Conservation (phyloP, 2,797 vertebrate species). For the Pseudochirops corinnae region DNA sequence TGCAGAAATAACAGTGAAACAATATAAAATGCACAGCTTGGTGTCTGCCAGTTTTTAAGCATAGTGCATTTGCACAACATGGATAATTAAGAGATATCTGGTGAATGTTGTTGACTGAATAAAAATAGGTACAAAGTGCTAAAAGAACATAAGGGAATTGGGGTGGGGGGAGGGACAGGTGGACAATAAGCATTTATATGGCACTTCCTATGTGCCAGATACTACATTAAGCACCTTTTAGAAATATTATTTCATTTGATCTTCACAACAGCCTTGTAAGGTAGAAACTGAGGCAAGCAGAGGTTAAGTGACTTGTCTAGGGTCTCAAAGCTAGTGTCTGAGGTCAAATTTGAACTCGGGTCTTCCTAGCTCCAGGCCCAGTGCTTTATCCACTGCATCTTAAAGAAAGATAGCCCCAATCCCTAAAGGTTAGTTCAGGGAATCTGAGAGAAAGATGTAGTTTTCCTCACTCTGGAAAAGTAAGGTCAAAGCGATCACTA, state of each 20-base stretch:
- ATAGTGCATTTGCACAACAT: not conserved
- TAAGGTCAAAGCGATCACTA: not conserved
- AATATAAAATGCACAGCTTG: not conserved
- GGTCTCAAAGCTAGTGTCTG: not conserved
- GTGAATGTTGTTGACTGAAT: not conserved
- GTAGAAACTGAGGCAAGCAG: not conserved
- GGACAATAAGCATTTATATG: not conserved
- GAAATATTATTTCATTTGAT: not conserved
- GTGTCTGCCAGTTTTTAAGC: not conserved
- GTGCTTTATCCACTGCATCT: not conserved
- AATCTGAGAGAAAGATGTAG: not conserved
- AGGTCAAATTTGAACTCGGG: not conserved
- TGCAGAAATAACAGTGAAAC: not conserved
- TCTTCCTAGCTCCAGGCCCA: not conserved
- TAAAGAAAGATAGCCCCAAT: not conserved
- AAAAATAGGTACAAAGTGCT: not conserved
- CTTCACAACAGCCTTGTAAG: not conserved
- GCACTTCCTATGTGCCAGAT: not conserved
- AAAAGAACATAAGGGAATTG: not conserved
- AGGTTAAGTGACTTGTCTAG: not conserved
- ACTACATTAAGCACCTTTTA: not conserved
- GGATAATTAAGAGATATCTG: not conserved
- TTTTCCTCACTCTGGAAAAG: not conserved
- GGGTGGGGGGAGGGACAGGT: no score
- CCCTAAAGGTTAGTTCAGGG: not conserved